Conservation (phyloP, 1,140 invertebrate genomes). For the Lepeophtheirus salmonis region DNA sequence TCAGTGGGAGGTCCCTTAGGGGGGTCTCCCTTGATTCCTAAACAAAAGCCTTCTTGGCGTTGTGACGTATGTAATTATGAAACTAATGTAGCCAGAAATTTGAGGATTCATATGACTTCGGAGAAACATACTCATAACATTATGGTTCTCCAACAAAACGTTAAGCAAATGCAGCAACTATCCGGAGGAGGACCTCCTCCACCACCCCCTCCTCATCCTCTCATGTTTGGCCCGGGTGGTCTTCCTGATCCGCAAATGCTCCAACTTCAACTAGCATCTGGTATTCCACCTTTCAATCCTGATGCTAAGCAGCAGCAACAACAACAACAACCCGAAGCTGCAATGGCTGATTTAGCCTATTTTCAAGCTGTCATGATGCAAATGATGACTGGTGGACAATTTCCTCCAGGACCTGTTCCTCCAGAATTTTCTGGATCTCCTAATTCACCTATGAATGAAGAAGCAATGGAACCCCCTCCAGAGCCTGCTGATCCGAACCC, state of each 20-base stretch:
- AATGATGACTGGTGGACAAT: slow-evolving; percentile 54
- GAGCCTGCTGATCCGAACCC: slow-evolving; percentile 61
- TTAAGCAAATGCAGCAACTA: slow-evolving; percentile 86
- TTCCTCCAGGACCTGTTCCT: background rate
- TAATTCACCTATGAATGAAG: background rate
- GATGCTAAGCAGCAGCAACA: background rate
- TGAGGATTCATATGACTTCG: slow-evolving; percentile 91
- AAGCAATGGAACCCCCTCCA: slow-evolving; percentile 54
- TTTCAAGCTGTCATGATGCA: slow-evolving; percentile 78
- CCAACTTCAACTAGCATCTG: slow-evolving; percentile 26
- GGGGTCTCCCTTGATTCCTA: slow-evolving; percentile 22
- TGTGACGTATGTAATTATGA: slow-evolving; percentile 98
- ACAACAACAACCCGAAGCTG: slow-evolving; percentile 44
- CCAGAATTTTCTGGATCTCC: background rate
- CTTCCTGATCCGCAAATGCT: slow-evolving; percentile 22
- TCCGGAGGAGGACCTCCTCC: too few species aligned
- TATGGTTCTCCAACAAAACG: slow-evolving; percentile 84
- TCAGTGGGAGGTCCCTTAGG: slow-evolving; percentile 26
- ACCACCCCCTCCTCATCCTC: slow-evolving; percentile 34
- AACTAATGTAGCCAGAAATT: slow-evolving; percentile 84
- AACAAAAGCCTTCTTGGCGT: slow-evolving; percentile 52
- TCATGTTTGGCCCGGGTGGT: slow-evolving; percentile 21
- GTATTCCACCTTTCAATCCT: slow-evolving; percentile 17
- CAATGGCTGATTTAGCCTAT: slow-evolving; percentile 78
- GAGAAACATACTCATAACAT: slow-evolving; percentile 97